Evolutionary conservation across 2,888 invertebrate genomes (phyloP).

Genomic region (Agrotis ipsilon): DNA sequence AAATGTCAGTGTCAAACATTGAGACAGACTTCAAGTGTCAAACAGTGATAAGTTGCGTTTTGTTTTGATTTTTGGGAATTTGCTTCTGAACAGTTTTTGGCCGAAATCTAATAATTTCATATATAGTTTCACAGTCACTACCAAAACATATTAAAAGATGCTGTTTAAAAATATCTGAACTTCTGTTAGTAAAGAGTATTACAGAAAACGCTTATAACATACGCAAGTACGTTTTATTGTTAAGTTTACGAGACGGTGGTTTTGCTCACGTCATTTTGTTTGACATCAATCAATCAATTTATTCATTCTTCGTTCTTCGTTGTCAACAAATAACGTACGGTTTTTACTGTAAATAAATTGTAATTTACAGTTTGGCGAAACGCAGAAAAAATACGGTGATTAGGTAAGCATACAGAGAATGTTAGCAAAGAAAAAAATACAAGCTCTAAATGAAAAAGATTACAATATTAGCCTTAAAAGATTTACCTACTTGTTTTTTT

Average conservation of each 20-base stretch:
- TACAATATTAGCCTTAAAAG: background rate
- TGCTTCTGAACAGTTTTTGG: background rate
- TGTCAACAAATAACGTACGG: background rate
- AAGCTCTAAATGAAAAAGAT: background rate
- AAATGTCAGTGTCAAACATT: background rate
- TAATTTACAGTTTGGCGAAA: background rate
- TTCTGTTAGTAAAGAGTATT: too few relatives aligned
- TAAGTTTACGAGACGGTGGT: background rate
- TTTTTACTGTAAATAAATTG: background rate
- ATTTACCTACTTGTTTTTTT: too few relatives aligned
- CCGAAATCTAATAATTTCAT: too few relatives aligned
- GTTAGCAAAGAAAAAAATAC: too few relatives aligned
- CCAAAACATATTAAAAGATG: too few relatives aligned
- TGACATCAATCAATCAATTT: constrained; percentile 20
- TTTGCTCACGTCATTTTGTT: constrained; percentile 9
- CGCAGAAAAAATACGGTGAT: background rate
- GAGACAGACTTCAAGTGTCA: background rate
- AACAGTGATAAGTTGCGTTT: constrained; percentile 27
- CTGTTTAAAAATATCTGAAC: too few relatives aligned
- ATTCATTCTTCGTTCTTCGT: background rate
- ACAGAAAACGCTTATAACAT: too few relatives aligned
- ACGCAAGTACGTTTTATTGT: constrained; percentile 20
- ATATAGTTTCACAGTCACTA: too few relatives aligned
- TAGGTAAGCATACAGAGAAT: constrained; percentile 15
- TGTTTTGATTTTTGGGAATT: constrained; percentile 5